Evolutionary conservation across 2,888 invertebrate genomes (phyloP), one percentile per base, ranked within the genome.

Genomic region (Eristalis pertinax): DNA sequence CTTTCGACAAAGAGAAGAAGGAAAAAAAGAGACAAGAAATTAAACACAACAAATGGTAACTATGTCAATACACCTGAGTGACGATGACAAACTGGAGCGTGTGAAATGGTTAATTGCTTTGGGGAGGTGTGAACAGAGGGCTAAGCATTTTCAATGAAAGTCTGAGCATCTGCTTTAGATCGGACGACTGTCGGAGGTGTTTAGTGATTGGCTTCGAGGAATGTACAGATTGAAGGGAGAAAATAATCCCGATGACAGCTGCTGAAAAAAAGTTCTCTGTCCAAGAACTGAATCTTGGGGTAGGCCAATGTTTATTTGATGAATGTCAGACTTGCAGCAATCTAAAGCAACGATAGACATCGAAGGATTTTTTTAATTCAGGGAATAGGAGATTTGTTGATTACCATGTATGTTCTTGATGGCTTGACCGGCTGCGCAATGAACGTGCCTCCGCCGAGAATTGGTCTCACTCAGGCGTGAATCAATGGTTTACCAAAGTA

Each of bases 1-100:
- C 69, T 70, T 64, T 73, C 35, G 64, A 69, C 67, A 32, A 10
- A 10, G 32, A 8, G 32, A 32, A 32, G 32, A 0, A 32, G 4
- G 5, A 2, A 29, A 29, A n/a, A n/a, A n/a, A n/a, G n/a, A 32
- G 41, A 63, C 29, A 62, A n/a, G 41, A 76, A 62, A 72, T 67
- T 35, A 60, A 38, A 62, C 50, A 60, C 7, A 72, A 50, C 63
- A 50, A 32, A 26, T 35, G 35, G 41, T 73, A 69, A 38, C 60
- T 67, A 67, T 76, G 65, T 67, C 64, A 64, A 65, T 56, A 62
- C 63, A 60, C 26, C 26, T 24, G 60, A 60, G 62, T 58, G 26
- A 26, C 43, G 24, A 72, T 50, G 41, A 50, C n/a, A 76, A 77
- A 77, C 38, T 70, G 77, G 77, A 67, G 76, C 75, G 80, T 84